phyloP scores from a whole-genome alignment of 2,797 vertebrate species.

The Threskiornis aethiopicus region DNA sequence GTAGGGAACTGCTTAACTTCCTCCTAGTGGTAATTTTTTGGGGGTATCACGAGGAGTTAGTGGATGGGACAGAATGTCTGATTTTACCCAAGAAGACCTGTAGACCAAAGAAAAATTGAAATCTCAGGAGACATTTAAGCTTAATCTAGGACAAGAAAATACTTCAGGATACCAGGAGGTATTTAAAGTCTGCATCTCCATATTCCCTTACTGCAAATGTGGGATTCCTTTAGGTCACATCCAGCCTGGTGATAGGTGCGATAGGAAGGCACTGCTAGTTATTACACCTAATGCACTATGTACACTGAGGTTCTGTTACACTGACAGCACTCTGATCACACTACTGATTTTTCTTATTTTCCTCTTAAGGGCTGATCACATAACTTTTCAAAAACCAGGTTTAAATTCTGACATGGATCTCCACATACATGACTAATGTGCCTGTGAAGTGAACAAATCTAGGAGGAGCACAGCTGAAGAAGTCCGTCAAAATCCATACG shows the following conservation, averaged over 20 bases:
- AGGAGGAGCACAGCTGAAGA: background rate
- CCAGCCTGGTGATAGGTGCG: background rate
- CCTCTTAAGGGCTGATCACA: background rate
- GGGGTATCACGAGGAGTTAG: background rate
- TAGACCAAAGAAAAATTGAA: background rate
- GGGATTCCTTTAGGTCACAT: background rate
- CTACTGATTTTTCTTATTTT: background rate
- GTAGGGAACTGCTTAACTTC: background rate
- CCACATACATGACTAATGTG: background rate
- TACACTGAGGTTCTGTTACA: background rate
- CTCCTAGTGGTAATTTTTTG: rapidly evolving
- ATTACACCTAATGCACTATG: background rate
- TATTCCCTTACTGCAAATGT: background rate
- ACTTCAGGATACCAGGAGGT: background rate
- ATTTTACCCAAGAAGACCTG: background rate
- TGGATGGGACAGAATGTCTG: background rate
- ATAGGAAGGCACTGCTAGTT: background rate
- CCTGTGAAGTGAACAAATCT: background rate
- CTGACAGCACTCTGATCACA: background rate
- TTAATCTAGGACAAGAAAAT: background rate
- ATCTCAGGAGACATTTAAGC: background rate
- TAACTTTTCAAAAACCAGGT: background rate
- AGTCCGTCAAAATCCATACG: background rate
- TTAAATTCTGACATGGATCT: background rate
- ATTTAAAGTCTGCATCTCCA: background rate